A percentile compares a stretch with the other conserved stretches of the same genome.
These are phyloP conservation scores for Mesochorus sp. DNA, from an alignment of 2,888 invertebrate species.

Conservation along the genomic window DNA sequence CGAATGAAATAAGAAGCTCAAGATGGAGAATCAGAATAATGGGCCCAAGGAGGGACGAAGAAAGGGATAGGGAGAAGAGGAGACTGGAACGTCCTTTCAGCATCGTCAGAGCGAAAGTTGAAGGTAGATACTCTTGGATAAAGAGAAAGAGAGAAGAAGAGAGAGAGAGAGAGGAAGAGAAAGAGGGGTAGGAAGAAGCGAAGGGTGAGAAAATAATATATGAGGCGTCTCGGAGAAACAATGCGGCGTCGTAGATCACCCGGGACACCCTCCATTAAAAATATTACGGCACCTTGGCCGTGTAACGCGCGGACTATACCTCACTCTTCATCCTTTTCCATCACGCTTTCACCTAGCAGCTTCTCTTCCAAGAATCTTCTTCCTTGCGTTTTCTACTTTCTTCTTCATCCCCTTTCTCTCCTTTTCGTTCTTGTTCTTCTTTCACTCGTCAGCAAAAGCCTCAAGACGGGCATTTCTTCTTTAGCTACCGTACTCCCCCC, in stretches of 20 bases:
- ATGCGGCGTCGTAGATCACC: constrained; percentile 80
- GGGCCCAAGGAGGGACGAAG: constrained; percentile 24
- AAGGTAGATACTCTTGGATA: neutral
- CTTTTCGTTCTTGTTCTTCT: constrained; percentile 20
- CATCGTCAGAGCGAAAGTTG: too few species aligned
- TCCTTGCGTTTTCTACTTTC: constrained; percentile 46
- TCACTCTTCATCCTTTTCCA: constrained; percentile 46
- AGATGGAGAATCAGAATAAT: constrained; percentile 19
- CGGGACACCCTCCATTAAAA: constrained; percentile 81
- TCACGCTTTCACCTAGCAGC: constrained; percentile 57
- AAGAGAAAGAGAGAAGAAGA: constrained; percentile 30
- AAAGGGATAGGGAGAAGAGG: constrained; percentile 32
- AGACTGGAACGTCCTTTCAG: neutral
- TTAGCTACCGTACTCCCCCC: constrained; percentile 22
- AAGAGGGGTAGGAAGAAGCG: constrained; percentile 55
- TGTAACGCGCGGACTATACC: constrained; percentile 62
- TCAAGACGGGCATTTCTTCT: constrained; percentile 45
- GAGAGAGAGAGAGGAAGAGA: constrained; percentile 38
- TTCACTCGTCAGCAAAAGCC: constrained; percentile 39
- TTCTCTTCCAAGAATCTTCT: constrained; percentile 50
- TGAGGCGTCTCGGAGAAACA: constrained; percentile 78
- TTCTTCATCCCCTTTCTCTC: constrained; percentile 30
- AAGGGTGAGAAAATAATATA: constrained; percentile 75
- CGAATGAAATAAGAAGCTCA: constrained; percentile 32
- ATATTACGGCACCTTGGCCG: constrained; percentile 80